Conservation (phyloP, 2,888 invertebrate species). For the Brenthis ino region DNA sequence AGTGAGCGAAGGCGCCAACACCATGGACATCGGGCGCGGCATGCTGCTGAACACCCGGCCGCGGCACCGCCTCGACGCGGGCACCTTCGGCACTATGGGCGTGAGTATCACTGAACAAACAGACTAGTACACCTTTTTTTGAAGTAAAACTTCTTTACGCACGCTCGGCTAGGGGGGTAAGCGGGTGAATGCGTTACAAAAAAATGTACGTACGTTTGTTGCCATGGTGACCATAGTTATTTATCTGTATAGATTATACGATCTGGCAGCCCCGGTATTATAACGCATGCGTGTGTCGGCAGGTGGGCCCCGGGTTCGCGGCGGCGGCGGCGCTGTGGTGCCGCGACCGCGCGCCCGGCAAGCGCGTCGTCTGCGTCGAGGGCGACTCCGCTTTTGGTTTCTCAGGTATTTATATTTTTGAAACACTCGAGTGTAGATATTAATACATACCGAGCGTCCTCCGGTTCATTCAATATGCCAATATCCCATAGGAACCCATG, state of each 20-base stretch:
- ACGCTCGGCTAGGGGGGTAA: no score
- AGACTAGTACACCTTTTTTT: no score
- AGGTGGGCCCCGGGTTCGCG: constrained; percentile 94
- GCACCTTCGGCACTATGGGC: constrained; percentile 98
- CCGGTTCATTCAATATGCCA: background rate
- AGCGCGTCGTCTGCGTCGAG: constrained; percentile 95
- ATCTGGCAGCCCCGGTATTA: no score
- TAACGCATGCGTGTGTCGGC: constrained; percentile 20
- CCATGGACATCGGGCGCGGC: constrained; percentile 98
- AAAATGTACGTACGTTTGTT: no score
- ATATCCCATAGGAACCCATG: no score
- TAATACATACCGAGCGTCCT: background rate
- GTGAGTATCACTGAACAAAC: constrained; percentile 60
- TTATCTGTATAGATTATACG: no score
- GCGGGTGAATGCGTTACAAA: no score
- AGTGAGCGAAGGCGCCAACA: constrained; percentile 98
- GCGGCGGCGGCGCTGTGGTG: constrained; percentile 96
- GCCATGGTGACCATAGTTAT: no score
- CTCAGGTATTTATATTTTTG: constrained; percentile 83
- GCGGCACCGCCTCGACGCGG: constrained; percentile 95
- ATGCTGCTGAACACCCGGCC: constrained; percentile 92
- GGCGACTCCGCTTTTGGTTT: constrained; percentile 99
- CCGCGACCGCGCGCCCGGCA: constrained; percentile 89
- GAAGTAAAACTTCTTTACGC: no score
- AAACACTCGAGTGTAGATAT: background rate